Evolutionary conservation across 92 coral and sea anemone genomes (phyloP), one percentile per base, ranked within the genome.

Genomic region (Bergia sp.): DNA sequence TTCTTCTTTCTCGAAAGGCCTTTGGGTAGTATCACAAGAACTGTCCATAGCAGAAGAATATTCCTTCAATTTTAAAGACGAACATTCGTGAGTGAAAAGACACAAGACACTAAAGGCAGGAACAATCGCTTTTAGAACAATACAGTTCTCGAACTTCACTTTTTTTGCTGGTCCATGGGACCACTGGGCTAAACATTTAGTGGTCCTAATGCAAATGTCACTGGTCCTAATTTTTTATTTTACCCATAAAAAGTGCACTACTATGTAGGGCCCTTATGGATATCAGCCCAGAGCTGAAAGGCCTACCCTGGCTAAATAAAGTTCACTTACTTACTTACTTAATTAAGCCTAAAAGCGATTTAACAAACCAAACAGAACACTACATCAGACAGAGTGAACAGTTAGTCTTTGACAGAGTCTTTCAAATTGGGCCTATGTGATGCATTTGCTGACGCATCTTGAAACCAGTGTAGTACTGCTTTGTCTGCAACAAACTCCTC

Each of bases 381-480:
- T 75, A 75, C 79, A 75, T 75, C 79, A 75, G 53, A 75, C 11
- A 75, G 7, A 75, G 79, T 75, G 79, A 75, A 75, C 40, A 78
- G 82, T 79, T 47, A 21, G 65, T 79, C 66, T 79, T 77, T 77
- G 82, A 45, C 82, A 77, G 81, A 44, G 82, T 86, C 89, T 82
- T 88, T 88, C 55, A 78, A 88, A 74, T 75, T 61, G 58, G 86
- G 90, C 90, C 85, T 79, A 61, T 50, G 90, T 82, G 65, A 65
- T 79, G 85, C 82, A 47, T 86, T 79, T 16, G 84, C 80, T 44
- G 83, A 53, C 5, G 78, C n/a, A 74, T 74, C 47, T 76, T 86
- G 76, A 81, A 65, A 65, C 77, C 89, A 74, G 79, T 85, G 89
- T 77, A 85, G 69, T 72, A 74, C 72, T 10, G 82, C 89, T 72